Conservation (phyloP, 2,113 vertebrate species). For the Antigone vipio region DNA sequence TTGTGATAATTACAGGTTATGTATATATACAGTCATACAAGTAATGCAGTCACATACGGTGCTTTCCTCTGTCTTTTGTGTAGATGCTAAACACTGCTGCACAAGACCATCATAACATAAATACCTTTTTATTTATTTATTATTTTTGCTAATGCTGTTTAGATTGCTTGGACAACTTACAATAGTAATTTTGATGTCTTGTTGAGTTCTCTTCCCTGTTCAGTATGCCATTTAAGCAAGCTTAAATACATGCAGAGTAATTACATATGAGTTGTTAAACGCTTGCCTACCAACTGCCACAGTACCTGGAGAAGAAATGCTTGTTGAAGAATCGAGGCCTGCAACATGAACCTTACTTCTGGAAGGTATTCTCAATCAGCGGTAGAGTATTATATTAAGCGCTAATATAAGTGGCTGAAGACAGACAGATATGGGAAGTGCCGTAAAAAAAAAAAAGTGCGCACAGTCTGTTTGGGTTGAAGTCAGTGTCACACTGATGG, state of each 20-base stretch:
- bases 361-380: neutral
- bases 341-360: neutral
- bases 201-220: neutral
- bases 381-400: neutral
- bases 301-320: neutral
- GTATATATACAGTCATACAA: neutral
- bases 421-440: neutral
- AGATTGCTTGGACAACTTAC: neutral
- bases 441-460: neutral
- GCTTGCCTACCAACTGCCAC: neutral
- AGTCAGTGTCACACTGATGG: neutral
- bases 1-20: neutral
- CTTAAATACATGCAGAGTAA: neutral
- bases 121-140: neutral
- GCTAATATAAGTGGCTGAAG: neutral
- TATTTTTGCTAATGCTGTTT: neutral
- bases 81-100: neutral
- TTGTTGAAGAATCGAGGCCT: neutral
- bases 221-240: neutral
- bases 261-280: neutral
- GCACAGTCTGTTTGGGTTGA: neutral
- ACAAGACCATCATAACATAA: neutral
- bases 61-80: neutral
- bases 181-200: neutral
- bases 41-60: neutral